Conservation (phyloP, 2,113 vertebrate species). For the Macaca mulatta region DNA sequence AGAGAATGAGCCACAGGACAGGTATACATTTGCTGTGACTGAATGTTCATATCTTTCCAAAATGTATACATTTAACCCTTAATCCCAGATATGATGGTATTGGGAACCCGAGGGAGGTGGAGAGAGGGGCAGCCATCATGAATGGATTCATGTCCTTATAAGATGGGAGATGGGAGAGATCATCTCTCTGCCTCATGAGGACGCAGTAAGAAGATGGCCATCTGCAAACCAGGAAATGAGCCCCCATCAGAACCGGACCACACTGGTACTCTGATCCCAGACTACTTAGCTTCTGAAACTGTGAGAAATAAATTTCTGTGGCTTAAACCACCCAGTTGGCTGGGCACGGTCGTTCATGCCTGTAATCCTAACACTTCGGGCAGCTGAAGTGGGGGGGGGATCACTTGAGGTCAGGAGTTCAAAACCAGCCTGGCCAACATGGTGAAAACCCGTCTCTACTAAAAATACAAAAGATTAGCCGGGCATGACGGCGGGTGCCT, state of each 20-base stretch:
- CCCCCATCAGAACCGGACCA: background rate
- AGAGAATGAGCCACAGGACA: background rate
- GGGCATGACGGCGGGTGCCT: accelerated
- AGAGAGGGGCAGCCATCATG: background rate
- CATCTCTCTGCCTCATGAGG: background rate
- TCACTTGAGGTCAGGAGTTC: too few species aligned
- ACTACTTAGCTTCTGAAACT: background rate
- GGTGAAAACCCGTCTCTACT: too few species aligned
- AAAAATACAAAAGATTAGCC: too few species aligned
- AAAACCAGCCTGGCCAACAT: too few species aligned
- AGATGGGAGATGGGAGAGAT: background rate
- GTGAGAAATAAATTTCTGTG: background rate
- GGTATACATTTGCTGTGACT: background rate
- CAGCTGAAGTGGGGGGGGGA: too few species aligned
- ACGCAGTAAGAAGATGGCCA: background rate
- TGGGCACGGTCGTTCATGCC: too few species aligned
- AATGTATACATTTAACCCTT: background rate
- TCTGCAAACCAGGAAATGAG: background rate
- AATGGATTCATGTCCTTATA: background rate
- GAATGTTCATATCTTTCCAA: background rate
- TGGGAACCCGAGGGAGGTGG: background rate
- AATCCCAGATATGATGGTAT: background rate
- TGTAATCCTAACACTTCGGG: too few species aligned
- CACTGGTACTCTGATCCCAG: background rate
- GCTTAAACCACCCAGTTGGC: background rate